phyloP scores from a whole-genome alignment of 2,797 vertebrate species.

The Gobionotothen gibberifrons region DNA sequence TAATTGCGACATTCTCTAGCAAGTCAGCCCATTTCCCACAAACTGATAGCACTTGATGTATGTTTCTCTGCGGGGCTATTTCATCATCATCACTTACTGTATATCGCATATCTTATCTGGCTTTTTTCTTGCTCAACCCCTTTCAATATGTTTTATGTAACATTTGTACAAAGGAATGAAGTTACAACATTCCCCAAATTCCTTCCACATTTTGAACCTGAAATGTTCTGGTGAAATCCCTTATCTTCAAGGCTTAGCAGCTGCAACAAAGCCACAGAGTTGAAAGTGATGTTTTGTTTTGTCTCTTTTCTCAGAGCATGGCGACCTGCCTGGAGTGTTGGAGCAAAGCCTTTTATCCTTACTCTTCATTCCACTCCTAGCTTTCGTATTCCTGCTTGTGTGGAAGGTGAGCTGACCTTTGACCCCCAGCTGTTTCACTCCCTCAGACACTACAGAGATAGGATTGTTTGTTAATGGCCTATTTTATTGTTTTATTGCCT shows the following conservation, averaged over 20 bases:
- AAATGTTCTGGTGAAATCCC: not conserved
- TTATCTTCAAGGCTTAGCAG: not conserved
- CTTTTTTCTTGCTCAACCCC: not conserved
- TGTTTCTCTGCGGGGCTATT: constrained; percentile 23
- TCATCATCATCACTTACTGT: not conserved
- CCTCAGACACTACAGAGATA: constrained; percentile 1
- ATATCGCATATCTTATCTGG: constrained; percentile 16
- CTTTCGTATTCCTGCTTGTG: constrained; percentile 78
- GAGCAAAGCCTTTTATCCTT: constrained; percentile 83
- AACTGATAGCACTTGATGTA: constrained; percentile 27
- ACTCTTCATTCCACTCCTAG: constrained; percentile 81
- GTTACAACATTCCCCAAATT: not conserved
- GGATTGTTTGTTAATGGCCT: not conserved
- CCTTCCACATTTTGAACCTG: no score
- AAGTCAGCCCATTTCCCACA: not conserved
- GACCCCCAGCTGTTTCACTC: not conserved
- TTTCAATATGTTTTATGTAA: not conserved
- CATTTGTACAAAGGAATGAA: not conserved
- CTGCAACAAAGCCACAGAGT: no score
- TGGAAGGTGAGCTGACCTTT: constrained; percentile 82
- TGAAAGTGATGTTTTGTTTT: not conserved
- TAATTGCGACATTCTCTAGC: constrained; percentile 19
- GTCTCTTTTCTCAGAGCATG: constrained; percentile 31
- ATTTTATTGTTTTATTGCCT: no score
- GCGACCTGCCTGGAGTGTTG: constrained; percentile 65